These are phyloP conservation scores for Columba janthina DNA, from an alignment of 2,113 vertebrate species.

Conservation along the genomic window DNA sequence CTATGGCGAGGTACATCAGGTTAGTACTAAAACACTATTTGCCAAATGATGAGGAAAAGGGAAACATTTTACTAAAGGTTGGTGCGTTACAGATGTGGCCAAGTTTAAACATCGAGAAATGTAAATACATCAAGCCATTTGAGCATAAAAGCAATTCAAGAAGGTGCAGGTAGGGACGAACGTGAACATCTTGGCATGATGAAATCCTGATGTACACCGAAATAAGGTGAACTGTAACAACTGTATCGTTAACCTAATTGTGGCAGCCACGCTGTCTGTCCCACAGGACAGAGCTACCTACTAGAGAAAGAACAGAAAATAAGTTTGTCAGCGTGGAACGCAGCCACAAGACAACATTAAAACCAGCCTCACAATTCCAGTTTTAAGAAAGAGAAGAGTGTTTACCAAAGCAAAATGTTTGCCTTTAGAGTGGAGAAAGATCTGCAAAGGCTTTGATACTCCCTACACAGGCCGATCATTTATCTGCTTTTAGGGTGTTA, in stretches of 20 bases:
- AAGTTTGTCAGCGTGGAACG: background rate
- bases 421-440: background rate
- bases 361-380: background rate
- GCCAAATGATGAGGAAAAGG: background rate
- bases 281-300: background rate
- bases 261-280: background rate
- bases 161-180: background rate
- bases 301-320: background rate
- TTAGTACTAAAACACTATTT: background rate
- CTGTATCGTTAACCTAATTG: background rate
- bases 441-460: background rate
- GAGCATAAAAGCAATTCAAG: background rate
- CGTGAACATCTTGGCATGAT: background rate
- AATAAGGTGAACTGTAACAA: background rate
- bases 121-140: background rate
- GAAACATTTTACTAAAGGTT: background rate
- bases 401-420: background rate
- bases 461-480: background rate
- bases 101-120: background rate
- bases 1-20: background rate
- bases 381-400: background rate
- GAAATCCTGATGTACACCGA: background rate
- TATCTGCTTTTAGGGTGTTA: background rate
- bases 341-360: background rate
- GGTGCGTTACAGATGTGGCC: rapidly evolving